phyloP scores from a whole-genome alignment of 2,888 invertebrate species.

The Ellobium chinense region DNA sequence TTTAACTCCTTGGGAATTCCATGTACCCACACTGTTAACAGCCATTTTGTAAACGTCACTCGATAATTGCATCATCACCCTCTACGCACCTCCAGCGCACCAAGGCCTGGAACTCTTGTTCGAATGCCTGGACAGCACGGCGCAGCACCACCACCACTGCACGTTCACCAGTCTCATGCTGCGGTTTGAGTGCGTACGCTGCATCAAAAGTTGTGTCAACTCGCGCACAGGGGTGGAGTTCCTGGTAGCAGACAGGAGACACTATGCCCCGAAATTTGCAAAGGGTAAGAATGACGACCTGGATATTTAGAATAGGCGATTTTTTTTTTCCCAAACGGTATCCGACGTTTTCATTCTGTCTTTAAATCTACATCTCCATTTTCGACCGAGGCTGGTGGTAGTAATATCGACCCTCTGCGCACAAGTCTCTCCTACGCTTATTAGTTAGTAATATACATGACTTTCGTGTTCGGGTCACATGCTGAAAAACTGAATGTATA shows the following conservation, averaged over 20 bases:
- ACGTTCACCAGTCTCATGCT: conserved; percentile 62
- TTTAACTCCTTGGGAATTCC: no score
- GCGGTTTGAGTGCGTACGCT: conserved; percentile 73
- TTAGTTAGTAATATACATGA: no score
- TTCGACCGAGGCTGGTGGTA: no score
- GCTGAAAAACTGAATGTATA: no score
- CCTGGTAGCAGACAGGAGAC: conserved; percentile 91
- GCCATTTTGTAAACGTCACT: not conserved
- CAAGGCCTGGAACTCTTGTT: conserved; percentile 68
- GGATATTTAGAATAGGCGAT: conserved; percentile 58
- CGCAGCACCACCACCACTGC: conserved; percentile 54
- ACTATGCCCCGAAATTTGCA: conserved; percentile 93
- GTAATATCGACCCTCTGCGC: no score
- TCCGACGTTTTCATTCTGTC: no score
- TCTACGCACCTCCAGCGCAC: conserved; percentile 35
- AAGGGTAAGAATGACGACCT: conserved; percentile 82
- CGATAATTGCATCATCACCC: not conserved
- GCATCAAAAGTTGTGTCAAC: conserved; percentile 84
- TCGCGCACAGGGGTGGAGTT: conserved; percentile 95
- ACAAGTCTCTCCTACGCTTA: no score
- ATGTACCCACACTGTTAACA: not conserved
- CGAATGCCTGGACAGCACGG: conserved; percentile 64
- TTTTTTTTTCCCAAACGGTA: no score
- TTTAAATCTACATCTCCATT: no score
- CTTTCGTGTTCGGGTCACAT: no score